Base-by-base conservation (phyloP, 1,140 invertebrate species). In the Drosophila dunni region DNA sequence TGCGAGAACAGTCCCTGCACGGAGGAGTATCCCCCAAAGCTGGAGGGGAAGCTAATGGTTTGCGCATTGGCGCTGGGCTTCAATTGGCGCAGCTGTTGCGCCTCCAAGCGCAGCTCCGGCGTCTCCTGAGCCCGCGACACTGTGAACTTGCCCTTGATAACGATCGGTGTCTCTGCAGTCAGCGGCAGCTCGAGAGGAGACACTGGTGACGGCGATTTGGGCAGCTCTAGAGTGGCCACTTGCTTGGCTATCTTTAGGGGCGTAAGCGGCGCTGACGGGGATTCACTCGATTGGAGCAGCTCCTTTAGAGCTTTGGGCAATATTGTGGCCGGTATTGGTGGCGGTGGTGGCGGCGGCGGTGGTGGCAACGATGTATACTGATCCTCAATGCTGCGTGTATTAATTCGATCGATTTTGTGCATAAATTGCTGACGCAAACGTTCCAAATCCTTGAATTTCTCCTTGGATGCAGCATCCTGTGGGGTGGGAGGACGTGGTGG, bases 31-130 rank as follows among this genome's bases (percentile, higher is more conserved):
- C 94, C 93, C 1, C 94, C 94, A 57, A 94, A 94, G 17, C 93
- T 94, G 50, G 94, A 91, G 46, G 93, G 94, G 76, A 94, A 95
- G 81, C 94, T 94, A 13, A 95, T 94, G 7, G 95, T 95, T 64
- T 95, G 94, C 2, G 94, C 93, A 86, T 94, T 94, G 54, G 93
- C 91, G 53, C 76, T 80, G 13, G 93, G 69, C 78, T 89, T 63
- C 63, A 92, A 48, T 20, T 93, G 10, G 72, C 84, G 70, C 65
- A 93, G 38, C 44, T 88, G 72, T 79, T 93, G 24, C 75, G 93
- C 90, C 92, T 94, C 61, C 6, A 92, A 92, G 9, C 93, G 93
- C 33, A 94, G 92, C 40, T 94, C 94, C 1, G 93, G 93, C 1
- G 94, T 94, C 61, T 94, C 93, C 40, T 91, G 93, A 7, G 92